Conservation (phyloP, 1,140 invertebrate species). For the Drosophila azteca region DNA sequence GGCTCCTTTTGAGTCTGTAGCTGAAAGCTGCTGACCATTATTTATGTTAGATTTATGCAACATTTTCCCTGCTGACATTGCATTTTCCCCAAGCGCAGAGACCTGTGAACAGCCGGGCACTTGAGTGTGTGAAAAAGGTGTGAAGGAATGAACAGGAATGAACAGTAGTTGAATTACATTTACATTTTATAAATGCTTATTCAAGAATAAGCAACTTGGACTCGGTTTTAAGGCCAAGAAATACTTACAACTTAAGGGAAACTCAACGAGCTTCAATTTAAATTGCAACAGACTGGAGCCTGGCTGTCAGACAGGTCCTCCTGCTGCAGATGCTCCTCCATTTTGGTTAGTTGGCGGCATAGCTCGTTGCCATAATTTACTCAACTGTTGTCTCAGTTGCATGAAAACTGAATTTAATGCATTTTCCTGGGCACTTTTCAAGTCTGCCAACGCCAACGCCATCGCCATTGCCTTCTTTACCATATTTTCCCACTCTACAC, state of each 20-base stretch:
- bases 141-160: no score
- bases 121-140: no score
- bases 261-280: constrained; percentile 61
- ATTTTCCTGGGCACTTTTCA: constrained; percentile 71
- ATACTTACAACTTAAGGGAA: constrained; percentile 7
- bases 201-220: constrained; percentile 20
- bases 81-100: no score
- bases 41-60: constrained; percentile 65
- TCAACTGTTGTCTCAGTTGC: constrained; percentile 81
- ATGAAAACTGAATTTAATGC: constrained; percentile 80
- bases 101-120: no score
- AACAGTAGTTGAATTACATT: background rate
- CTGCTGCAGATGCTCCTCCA: constrained; percentile 22
- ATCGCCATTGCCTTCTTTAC: background rate
- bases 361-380: constrained; percentile 76
- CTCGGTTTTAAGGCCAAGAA: constrained; percentile 7
- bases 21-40: constrained; percentile 33
- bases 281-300: constrained; percentile 63
- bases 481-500: no score
- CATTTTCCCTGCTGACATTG: no score
- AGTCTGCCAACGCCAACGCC: constrained; percentile 1
- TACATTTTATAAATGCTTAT: constrained; percentile 1
- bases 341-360: constrained; percentile 44
- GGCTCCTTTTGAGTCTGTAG: no score
- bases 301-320: constrained; percentile 13